Evolutionary conservation across 92 coral and sea anemone genomes (phyloP).

Genomic region (Anthopleura xanthogrammica): DNA sequence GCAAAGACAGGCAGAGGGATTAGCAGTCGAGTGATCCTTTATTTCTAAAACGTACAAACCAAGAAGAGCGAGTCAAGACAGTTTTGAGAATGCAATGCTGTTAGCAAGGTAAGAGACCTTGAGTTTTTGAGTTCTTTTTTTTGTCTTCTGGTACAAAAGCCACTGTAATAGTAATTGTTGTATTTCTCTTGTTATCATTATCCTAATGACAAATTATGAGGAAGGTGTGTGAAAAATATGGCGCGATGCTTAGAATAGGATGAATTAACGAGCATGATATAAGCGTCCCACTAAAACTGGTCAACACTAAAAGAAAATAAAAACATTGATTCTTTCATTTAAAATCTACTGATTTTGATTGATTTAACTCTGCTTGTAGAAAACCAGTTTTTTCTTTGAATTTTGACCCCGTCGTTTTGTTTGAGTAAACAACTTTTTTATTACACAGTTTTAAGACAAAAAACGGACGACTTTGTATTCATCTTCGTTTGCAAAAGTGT

Average conservation of each 20-base stretch:
- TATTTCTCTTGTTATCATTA: neutral
- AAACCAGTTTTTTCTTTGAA: neutral
- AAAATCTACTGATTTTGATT: no score
- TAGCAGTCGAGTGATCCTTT: neutral
- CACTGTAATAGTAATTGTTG: neutral
- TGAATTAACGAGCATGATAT: no score
- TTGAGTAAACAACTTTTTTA: neutral
- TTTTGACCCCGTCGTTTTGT: neutral
- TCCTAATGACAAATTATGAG: no score
- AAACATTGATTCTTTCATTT: no score
- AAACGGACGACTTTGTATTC: neutral
- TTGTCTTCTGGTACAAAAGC: neutral
- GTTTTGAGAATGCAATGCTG: slow-evolving; percentile 10
- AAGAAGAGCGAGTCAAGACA: neutral
- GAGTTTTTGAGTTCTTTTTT: neutral
- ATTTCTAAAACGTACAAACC: neutral
- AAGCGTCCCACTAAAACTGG: no score
- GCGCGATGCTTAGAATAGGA: no score
- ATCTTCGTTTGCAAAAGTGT: neutral
- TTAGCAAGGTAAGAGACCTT: neutral
- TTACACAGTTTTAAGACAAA: neutral
- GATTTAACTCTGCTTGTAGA: no score
- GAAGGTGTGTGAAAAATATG: no score
- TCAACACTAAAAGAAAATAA: no score
- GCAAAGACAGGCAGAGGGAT: neutral